A percentile compares a stretch with the other conserved stretches of the same genome.
These are phyloP conservation scores for Hydropsyche betteni DNA, from an alignment of 2,888 invertebrate species.

Conservation along the genomic window DNA sequence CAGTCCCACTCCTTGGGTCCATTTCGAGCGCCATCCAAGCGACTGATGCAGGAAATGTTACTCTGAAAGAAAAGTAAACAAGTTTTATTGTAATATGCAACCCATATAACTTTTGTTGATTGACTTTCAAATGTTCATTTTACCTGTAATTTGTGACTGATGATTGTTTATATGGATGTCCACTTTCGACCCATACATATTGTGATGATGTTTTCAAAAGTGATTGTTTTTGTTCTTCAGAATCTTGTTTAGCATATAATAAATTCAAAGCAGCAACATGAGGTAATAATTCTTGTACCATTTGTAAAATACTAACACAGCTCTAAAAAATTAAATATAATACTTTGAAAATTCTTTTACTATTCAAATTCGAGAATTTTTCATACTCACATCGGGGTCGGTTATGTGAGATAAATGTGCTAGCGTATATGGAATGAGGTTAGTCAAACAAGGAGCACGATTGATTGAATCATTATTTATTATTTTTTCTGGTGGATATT, in stretches of 20 bases:
- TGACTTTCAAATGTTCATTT: constrained; percentile 4
- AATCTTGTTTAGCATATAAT: constrained; percentile 56
- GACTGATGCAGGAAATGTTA: constrained; percentile 86
- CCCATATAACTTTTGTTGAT: not conserved
- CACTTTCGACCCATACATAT: constrained; percentile 93
- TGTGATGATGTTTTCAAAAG: constrained; percentile 80
- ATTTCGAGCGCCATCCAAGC: constrained; percentile 95
- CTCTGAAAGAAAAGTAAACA: constrained; percentile 62
- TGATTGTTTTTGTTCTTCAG: constrained; percentile 52
- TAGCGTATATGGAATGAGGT: constrained; percentile 83
- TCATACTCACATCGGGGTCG: constrained; percentile 76
- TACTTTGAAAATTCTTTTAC: no score
- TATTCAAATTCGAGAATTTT: no score
- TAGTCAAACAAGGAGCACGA: constrained; percentile 71
- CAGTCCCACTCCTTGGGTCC: constrained; percentile 90
- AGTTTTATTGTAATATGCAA: not conserved
- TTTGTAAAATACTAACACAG: constrained; percentile 83
- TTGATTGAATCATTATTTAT: constrained; percentile 53
- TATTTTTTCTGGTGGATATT: constrained; percentile 65
- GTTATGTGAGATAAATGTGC: constrained; percentile 84
- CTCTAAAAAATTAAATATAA: constrained; percentile 66
- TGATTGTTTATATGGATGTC: constrained; percentile 95
- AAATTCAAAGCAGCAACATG: constrained; percentile 88
- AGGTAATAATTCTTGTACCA: constrained; percentile 89
- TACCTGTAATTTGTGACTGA: constrained; percentile 85